Evolutionary conservation across 2,888 invertebrate genomes (phyloP), one percentile per base, ranked within the genome.

Genomic region (Leucophora obtusa): DNA sequence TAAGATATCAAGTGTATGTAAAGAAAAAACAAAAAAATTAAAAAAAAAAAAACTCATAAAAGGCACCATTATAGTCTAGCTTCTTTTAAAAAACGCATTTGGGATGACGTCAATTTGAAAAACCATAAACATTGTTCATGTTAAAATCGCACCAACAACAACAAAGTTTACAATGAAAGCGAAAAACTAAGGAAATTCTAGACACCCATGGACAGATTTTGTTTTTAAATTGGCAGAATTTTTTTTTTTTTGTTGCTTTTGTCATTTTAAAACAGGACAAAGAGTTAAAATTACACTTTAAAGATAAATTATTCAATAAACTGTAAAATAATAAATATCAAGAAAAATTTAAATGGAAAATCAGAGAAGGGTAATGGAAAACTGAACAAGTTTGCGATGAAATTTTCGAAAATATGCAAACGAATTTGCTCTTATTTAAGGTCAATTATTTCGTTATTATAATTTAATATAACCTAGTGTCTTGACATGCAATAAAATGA

Each of bases 21-120:
- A 53, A 38, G 15, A 43, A 43, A 63, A 21, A 14, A 24, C 3
- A 33, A n/a, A 72, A 50, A 51, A 54, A 65, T n/a, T 18, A 47
- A 33, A 14, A 7, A 21, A 21, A 33, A 65, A 21, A 58, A 17
- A 28, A 53, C 43, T 28, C 43, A 60, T 53, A 60, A 38, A 38
- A 65, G 24, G 47, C 71, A 51, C 56, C 58, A 69, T 74, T 69
- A 69, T 28, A 53, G 33, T 63, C n/a, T 33, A 65, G 14, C 68
- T 65, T 69, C 53, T 58, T 76, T 63, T 10, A 35, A 3, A 38
- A 54, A 71, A 47, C 69, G 38, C 62, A 54, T 69, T 69, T 70
- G 59, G 60, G 56, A 79, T 82, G 82, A 82, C 82, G 82, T 82
- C 82, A 82, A 71, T 70, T 73, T 70, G 69, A 38, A 59, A 68